These are phyloP conservation scores for Limnodromus scolopaceus DNA, from an alignment of 2,797 vertebrate genomes.

Conservation along the genomic window DNA sequence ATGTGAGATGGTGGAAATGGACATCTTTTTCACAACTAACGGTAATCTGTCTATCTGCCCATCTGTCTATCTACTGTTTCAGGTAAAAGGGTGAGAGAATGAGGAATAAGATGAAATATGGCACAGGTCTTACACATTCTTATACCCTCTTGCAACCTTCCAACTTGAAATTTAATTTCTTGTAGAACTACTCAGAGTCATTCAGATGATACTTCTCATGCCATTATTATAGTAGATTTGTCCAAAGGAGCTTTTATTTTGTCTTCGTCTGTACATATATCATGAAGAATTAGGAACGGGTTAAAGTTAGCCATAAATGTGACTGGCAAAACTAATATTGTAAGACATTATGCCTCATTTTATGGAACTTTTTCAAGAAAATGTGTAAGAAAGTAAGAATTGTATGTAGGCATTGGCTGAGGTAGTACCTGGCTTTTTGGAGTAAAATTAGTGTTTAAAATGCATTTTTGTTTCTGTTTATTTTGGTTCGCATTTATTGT, in stretches of 20 bases:
- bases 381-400: not conserved
- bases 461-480: not conserved
- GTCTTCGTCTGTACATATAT: not conserved
- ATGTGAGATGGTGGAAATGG: accelerated
- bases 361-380: not conserved
- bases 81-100: not conserved
- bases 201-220: not conserved
- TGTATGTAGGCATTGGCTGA: not conserved
- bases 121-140: not conserved
- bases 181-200: not conserved
- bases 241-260: not conserved
- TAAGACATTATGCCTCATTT: not conserved
- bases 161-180: not conserved
- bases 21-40: not conserved
- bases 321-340: not conserved
- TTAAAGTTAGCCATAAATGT: not conserved
- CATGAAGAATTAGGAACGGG: not conserved
- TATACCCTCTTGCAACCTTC: not conserved
- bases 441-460: not conserved
- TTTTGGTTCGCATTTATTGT: not conserved
- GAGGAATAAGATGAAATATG: not conserved
- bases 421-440: not conserved
- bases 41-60: not conserved
- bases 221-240: not conserved
- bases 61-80: not conserved